A percentile compares a stretch with the other conserved stretches of the same genome.
These are phyloP conservation scores for Physella acuta DNA, from an alignment of 1,140 invertebrate species.

Conservation along the genomic window DNA sequence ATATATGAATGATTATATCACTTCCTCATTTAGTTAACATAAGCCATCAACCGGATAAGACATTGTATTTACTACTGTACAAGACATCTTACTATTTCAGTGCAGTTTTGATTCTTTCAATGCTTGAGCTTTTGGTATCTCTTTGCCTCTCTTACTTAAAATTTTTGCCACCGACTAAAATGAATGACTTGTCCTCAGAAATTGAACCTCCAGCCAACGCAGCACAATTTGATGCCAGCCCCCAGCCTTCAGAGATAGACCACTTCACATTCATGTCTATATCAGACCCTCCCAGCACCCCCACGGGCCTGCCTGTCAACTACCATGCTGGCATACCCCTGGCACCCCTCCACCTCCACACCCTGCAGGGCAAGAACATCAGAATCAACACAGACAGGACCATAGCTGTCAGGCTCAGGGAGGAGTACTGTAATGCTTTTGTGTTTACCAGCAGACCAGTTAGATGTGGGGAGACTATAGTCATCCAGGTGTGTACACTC, in stretches of 20 bases:
- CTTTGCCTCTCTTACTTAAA: no score
- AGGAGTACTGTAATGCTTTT: conserved; percentile 92
- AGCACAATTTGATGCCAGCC: conserved; percentile 32
- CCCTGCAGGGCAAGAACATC: conserved; percentile 77
- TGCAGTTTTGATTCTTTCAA: no score
- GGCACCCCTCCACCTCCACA: conserved; percentile 55
- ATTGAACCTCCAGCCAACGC: conserved; percentile 17
- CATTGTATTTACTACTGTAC: no score
- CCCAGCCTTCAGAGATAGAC: conserved; percentile 31
- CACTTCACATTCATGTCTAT: conserved; percentile 17
- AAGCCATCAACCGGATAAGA: no score
- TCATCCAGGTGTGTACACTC: conserved; percentile 67
- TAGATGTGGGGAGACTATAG: conserved; percentile 80
- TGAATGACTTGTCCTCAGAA: no score
- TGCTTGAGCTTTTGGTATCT: no score
- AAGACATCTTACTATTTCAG: no score
- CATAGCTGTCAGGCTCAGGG: conserved; percentile 76
- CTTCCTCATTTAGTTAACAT: no score
- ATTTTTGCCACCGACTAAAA: no score
- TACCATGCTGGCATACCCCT: conserved; percentile 44
- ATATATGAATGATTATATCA: no score
- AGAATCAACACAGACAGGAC: conserved; percentile 71
- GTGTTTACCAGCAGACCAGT: conserved; percentile 87
- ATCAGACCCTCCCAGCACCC: conserved; percentile 7
- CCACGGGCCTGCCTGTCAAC: not conserved